Evolutionary conservation across 2,888 invertebrate species (phyloP), one percentile per base, ranked within the genome.

Genomic region (Gerris lacustris): DNA sequence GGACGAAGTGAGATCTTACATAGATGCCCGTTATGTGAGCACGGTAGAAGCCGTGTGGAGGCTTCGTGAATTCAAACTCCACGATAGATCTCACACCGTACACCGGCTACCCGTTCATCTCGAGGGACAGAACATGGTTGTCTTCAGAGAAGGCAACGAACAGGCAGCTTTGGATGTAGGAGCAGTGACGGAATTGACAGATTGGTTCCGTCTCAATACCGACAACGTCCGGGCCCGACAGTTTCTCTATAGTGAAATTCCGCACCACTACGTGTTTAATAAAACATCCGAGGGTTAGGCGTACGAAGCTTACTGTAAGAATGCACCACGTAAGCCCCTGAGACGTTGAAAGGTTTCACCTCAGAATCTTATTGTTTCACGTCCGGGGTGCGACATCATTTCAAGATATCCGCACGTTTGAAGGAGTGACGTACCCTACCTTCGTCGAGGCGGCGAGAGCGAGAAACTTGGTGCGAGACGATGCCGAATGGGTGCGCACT

Each of bases 101-200:
- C n/a, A 62, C n/a, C 62, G 62, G 11, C 62, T 62, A n/a, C 15
- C 62, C n/a, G 15, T 62, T 62, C 62, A 62, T 62, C n/a, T 62
- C 15, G 15, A 11, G 15, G 62, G n/a, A 15, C 15, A 62, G n/a
- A 11, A 62, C n/a, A 11, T 15, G n/a, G n/a, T 62, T n/a, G 11
- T 15, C 62, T 62, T 15, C 62, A 62, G 62, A 5, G 15, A 15
- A 62, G 62, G 62, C 11, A n/a, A 62, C n/a, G 62, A 62, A n/a
- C 62, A 62, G n/a, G 62, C 62, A 15, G 62, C 62, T 15, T n/a
- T 11, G n/a, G 62, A 11, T 11, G 15, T 15, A 62, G n/a, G 15
- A n/a, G 15, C 15, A 62, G 62, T 15, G 11, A 62, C 62, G n/a
- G 15, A 62, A 15, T n/a, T 62, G 15, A 62, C 62, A 1, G 62